Evolutionary conservation across 2,888 invertebrate genomes (phyloP), one percentile per base, ranked within the genome.

Genomic region (Dasysyrphus tricinctus): DNA sequence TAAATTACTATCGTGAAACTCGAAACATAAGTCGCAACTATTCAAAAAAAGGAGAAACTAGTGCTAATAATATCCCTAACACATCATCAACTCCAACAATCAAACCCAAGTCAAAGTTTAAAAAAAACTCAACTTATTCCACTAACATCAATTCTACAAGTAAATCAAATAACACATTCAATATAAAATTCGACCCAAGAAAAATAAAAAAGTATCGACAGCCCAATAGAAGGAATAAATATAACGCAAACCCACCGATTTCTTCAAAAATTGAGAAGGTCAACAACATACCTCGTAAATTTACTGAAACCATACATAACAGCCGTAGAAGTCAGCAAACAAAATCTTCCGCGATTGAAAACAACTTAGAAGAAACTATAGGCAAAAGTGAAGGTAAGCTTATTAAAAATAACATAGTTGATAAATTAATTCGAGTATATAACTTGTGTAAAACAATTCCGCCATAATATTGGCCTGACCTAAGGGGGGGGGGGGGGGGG

Each of bases 1-100:
- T 92, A n/a, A 92, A 90, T 82, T 92, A 92, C 88, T 92, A 92
- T 89, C 91, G 92, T 63, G 91, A 92, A 89, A 92, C 92, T 61
- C 91, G 92, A 42, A 91, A 91, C 86, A 88, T 91, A 69, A 91
- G 90, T 85, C 90, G 91, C 39, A 88, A 87, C 5, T 88, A 88
- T 19, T 83, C 67, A 59, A 90, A 90, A 70, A 84, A 84, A 57
- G 19, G 14, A 42, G 54, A 19, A 2, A 7, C 34, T 34, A 56
- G 82, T 74, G 51, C 76, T 14, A 47, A 37, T 14, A 61, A 12
- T 16, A 24, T 82, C n/a, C 42, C 80, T 59, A 44, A 75, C 59
- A 75, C 70, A 84, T 56, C 84, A 72, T 65, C 78, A 83, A 74
- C 88, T 79, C 49, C 72, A 76, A 59, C 16, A 39, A 49, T 59